Conservation (phyloP, 2,888 invertebrate species). For the Diaperis boleti region DNA sequence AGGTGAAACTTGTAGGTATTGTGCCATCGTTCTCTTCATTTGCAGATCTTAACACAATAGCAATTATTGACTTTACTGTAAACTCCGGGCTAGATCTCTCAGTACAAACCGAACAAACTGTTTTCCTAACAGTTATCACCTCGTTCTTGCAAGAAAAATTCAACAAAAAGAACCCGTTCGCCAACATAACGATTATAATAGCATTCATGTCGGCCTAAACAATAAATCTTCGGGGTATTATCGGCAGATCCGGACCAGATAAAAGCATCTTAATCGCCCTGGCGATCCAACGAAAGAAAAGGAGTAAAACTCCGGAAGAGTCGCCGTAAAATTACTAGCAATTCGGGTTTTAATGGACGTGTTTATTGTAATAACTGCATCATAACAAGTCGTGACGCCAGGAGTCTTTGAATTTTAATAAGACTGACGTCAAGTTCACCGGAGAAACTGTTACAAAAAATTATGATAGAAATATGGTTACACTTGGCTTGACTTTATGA, state of each 20-base stretch:
- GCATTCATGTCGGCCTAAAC: slow-evolving; percentile 11
- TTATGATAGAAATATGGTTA: not conserved
- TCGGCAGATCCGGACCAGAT: slow-evolving; percentile 10
- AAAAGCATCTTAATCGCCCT: not conserved
- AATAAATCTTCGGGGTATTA: slow-evolving; percentile 13
- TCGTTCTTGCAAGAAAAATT: slow-evolving; percentile 1
- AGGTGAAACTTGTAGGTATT: slow-evolving; percentile 25
- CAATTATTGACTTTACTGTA: slow-evolving; percentile 30
- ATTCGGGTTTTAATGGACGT: slow-evolving; percentile 20
- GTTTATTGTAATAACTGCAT: slow-evolving; percentile 16
- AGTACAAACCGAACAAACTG: slow-evolving; percentile 6
- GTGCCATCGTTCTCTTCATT: slow-evolving; percentile 3
- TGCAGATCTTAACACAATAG: slow-evolving; percentile 11
- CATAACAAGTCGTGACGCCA: slow-evolving; percentile 16
- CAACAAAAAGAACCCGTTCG: slow-evolving; percentile 24
- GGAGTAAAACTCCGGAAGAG: not conserved
- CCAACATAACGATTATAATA: slow-evolving; percentile 14
- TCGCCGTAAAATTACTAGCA: slow-evolving; percentile 14
- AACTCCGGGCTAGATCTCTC: slow-evolving; percentile 12
- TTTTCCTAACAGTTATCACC: slow-evolving; percentile 15
- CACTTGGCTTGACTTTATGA: not conserved
- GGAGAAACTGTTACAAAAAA: not conserved
- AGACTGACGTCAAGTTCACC: slow-evolving; percentile 14
- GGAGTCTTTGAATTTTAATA: slow-evolving; percentile 23
- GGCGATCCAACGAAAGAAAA: not conserved